Evolutionary conservation across 2,888 invertebrate species (phyloP).

Genomic region (Lagria hirta): DNA sequence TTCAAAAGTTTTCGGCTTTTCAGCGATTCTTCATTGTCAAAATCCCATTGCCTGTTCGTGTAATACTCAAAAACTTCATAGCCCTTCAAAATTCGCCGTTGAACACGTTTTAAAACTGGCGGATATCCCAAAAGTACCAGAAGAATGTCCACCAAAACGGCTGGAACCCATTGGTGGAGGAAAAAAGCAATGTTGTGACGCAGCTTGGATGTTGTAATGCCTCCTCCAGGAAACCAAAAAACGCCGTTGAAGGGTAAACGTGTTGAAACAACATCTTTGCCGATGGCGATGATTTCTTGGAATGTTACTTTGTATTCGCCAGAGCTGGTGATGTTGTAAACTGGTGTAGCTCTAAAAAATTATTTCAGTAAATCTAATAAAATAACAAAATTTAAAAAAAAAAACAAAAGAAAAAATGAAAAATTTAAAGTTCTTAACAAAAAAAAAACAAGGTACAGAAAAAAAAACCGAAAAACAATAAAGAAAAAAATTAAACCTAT

Average conservation of each 20-base stretch:
- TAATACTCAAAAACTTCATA: constrained; percentile 88
- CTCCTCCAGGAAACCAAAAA: constrained; percentile 81
- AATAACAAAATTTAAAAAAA: too few species aligned
- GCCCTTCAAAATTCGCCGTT: constrained; percentile 78
- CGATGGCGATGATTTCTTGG: constrained; percentile 85
- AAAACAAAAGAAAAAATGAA: too few species aligned
- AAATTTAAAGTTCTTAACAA: too few species aligned
- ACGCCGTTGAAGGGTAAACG: constrained; percentile 85
- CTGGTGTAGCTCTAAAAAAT: not conserved
- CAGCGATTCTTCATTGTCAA: constrained; percentile 68
- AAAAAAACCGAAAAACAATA: too few species aligned
- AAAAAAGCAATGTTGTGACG: constrained; percentile 80
- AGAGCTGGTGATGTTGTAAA: constrained; percentile 75
- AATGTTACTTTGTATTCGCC: constrained; percentile 82
- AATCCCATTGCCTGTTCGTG: constrained; percentile 87
- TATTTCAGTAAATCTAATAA: too few species aligned
- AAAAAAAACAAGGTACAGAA: too few species aligned
- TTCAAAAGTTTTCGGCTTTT: constrained; percentile 63
- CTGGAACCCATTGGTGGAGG: constrained; percentile 89
- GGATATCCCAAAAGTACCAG: constrained; percentile 81
- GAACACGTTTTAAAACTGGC: constrained; percentile 79
- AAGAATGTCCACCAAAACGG: constrained; percentile 78
- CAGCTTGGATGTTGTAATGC: constrained; percentile 73
- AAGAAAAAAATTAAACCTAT: too few species aligned
- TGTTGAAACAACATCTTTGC: constrained; percentile 73